These are phyloP conservation scores for Canis aureus DNA, from an alignment of 2,113 vertebrate species.

Conservation along the genomic window DNA sequence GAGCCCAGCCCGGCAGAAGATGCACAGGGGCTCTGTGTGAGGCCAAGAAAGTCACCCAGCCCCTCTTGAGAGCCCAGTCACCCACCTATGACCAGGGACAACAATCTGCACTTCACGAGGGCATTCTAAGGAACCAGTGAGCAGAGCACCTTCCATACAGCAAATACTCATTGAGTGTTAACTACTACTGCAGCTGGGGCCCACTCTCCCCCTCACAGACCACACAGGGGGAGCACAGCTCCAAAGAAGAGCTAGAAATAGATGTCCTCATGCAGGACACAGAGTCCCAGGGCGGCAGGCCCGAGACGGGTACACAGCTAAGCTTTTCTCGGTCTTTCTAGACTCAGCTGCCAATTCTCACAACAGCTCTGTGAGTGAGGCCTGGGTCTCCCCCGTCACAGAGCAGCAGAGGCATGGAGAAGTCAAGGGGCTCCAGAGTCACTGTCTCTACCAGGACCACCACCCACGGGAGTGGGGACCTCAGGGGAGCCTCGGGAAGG, in stretches of 20 bases:
- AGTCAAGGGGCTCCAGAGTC: not conserved
- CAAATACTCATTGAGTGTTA: not conserved
- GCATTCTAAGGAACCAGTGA: not conserved
- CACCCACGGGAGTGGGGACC: not conserved
- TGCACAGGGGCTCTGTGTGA: not conserved
- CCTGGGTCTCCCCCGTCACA: fast-evolving
- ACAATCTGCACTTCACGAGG: not conserved
- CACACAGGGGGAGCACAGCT: not conserved
- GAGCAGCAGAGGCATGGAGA: not conserved
- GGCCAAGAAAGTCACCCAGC: not conserved
- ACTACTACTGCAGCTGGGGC: not conserved
- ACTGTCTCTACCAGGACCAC: not conserved
- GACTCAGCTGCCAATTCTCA: not conserved
- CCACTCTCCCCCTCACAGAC: not conserved
- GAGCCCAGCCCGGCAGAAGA: not conserved
- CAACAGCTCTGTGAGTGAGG: not conserved
- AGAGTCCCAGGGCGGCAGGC: fast-evolving
- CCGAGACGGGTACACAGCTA: not conserved
- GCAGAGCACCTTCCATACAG: not conserved
- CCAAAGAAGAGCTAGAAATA: not conserved
- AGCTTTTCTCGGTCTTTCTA: not conserved
- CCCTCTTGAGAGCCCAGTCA: not conserved
- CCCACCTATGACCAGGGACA: not conserved
- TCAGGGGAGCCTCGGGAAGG: not conserved
- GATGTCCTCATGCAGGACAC: fast-evolving